Base-by-base conservation (phyloP, 1,140 invertebrate species). In the Zaprionus ornatus region DNA sequence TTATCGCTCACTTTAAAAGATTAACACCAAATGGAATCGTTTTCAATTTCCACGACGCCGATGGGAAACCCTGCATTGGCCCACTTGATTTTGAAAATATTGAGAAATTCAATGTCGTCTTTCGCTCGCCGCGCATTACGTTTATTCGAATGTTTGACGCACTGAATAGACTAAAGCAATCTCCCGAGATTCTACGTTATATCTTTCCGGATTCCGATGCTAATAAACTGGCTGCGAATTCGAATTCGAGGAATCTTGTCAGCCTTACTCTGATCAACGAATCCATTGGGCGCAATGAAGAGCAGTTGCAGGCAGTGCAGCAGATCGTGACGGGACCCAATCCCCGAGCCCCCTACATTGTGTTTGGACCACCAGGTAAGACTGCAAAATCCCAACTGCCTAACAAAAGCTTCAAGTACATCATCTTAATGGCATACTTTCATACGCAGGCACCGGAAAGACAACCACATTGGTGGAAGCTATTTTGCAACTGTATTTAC, bases 381-480 rank as follows among this genome's bases (percentile, higher is more conserved):
- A 19, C 7, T 17, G n/a, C 45, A 19, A 1, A 0, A 21, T 1
- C 29, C 27, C 27, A 6, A 27, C 27, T 7, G 6, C 27, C 6
- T 1, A 7, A 7, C 27, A 32, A 17, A 7, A 21, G 7, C 7
- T 19, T 19, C 3, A 19, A 19, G 2, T n/a, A 2, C 37, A n/a
- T 40, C 35, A 12, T 4, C 13, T 2, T 21, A 48, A 48, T 19
- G n/a, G 3, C 2, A 21, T 19, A 2, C 2, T 48, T 48, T 12
- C 17, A 21, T 12, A 48, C 17, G 37, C 12, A 90, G 90, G 86
- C 54, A 97, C 96, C 19, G 96, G 96, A 1, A 97, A 97, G 93
- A 97, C 96, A 50, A 94, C 96, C 0, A 97, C 96, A 13, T 78
- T 97, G 37, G 95, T 97, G 3, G 96, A 97, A 92, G 93, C 95